Base-by-base conservation (phyloP, 2,113 vertebrate species). In the Manacus vitellinus region DNA sequence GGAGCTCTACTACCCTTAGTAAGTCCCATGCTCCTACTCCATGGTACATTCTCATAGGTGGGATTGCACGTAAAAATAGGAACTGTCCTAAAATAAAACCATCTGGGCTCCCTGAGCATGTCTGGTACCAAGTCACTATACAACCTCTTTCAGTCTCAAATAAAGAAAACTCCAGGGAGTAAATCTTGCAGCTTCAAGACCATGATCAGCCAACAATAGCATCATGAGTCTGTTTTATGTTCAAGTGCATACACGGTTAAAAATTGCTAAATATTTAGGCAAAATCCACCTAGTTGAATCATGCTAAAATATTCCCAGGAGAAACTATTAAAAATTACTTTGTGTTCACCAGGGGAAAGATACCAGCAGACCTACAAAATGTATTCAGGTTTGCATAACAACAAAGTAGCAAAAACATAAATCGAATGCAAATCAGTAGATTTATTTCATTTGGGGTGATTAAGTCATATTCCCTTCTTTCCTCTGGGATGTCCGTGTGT, bases 401-500 rank as follows among this genome's bases (percentile, higher is more conserved):
- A 59, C 67, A 88, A 93, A 85, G 78, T 63, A 88, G 33, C 46
- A 92, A 88, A 89, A 88, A 5, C 43, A 86, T 52, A 85, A 93
- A 67, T 52, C 37, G 86, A 58, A 93, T 80, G 88, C 68, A 93
- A 93, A 95, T 83, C 33, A 77, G 55, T 41, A 56, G 54, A 85
- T 63, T 18, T 83, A 71, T 83, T 94, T 92, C 88, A 78, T 94
- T 83, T 88, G 59, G 52, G 43, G 14, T 74, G 43, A 74, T 74
- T 85, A 93, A 88, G 67, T 89, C 35, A 90, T 77, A 66, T 83
- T 61, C 14, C 35, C 22, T 56, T 91, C 46, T 83, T 93, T 94
- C 78, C 85, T 88, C 63, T 77, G 52, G 82, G 72, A 93, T 88
- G 67, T 16, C 73, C 0, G 0, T 3, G 2, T 30, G 21, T 59